Conservation (phyloP, 2,888 invertebrate species). For the Polydrusus pterygomalis region DNA sequence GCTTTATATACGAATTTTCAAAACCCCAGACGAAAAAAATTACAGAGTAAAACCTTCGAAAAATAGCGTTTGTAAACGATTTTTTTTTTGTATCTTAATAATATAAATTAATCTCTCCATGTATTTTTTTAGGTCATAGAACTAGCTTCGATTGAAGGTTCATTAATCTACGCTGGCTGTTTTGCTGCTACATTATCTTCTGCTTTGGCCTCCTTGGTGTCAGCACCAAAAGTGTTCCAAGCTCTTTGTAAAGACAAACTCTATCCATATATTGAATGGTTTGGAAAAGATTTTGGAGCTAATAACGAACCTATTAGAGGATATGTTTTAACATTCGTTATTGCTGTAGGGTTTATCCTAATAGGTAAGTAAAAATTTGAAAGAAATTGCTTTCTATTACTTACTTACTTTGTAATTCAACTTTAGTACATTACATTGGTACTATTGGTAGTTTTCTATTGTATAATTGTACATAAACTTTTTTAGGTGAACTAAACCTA, state of each 20-base stretch:
- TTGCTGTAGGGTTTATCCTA: constrained; percentile 89
- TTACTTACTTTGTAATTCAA: no score
- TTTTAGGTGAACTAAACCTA: constrained; percentile 86
- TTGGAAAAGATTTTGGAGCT: constrained; percentile 89
- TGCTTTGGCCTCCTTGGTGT: constrained; percentile 95
- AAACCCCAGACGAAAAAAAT: no score
- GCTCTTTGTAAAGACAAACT: constrained; percentile 95
- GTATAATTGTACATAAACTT: background rate
- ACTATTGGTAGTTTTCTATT: background rate
- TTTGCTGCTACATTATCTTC: constrained; percentile 98
- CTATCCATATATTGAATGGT: constrained; percentile 93
- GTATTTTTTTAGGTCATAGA: constrained; percentile 82
- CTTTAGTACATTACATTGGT: no score
- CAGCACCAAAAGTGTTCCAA: constrained; percentile 96
- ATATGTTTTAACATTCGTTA: constrained; percentile 93
- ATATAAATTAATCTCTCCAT: no score
- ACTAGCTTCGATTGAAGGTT: constrained; percentile 88
- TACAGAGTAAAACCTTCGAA: no score
- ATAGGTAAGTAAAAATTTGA: constrained; percentile 80
- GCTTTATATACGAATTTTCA: no score
- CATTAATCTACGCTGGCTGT: constrained; percentile 96
- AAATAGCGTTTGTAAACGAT: no score
- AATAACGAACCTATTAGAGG: constrained; percentile 91
- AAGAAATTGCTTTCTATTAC: no score
- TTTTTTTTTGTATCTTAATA: no score